These are phyloP conservation scores for Chelonus formosanus DNA, from an alignment of 2,888 invertebrate genomes.

Conservation along the genomic window DNA sequence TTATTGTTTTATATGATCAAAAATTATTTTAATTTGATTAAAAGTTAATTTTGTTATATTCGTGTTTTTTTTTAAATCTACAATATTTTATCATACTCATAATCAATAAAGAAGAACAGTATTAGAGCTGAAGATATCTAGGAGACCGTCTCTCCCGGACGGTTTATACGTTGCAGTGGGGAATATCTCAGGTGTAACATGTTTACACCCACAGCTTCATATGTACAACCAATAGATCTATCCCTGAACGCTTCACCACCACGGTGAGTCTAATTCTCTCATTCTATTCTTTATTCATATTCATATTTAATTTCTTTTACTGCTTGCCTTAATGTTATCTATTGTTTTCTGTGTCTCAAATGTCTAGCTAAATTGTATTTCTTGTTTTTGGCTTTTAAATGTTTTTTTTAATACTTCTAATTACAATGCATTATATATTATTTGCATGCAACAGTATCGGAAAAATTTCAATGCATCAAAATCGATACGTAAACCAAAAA, in stretches of 20 bases:
- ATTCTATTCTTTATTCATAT: slow-evolving; percentile 37
- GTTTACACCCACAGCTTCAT: slow-evolving; percentile 51
- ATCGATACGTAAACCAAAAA: too few relatives aligned
- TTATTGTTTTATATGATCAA: too few relatives aligned
- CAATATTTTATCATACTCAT: too few relatives aligned
- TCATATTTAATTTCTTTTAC: slow-evolving; percentile 16
- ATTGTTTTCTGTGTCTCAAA: slow-evolving; percentile 39
- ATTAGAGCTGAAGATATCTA: slow-evolving; percentile 49
- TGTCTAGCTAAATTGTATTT: slow-evolving; percentile 45
- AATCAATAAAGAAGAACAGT: slow-evolving; percentile 37
- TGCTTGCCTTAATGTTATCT: slow-evolving; percentile 9
- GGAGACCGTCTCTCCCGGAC: slow-evolving; percentile 45
- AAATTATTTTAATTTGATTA: too few relatives aligned
- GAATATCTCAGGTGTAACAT: slow-evolving; percentile 49
- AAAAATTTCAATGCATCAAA: too few relatives aligned
- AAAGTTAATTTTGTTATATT: too few relatives aligned
- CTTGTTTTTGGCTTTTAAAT: too few relatives aligned
- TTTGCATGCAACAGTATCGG: too few relatives aligned
- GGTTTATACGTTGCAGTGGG: slow-evolving; percentile 49
- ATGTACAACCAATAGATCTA: slow-evolving; percentile 53
- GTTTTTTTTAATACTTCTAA: too few relatives aligned
- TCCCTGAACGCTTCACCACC: slow-evolving; percentile 59
- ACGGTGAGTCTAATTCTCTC: slow-evolving; percentile 58
- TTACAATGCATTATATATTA: too few relatives aligned
- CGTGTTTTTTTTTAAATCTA: too few relatives aligned